A percentile compares a stretch with the other conserved stretches of the same genome.
These are phyloP conservation scores for Pandemis corylana DNA, from an alignment of 2,888 invertebrate species.

Conservation along the genomic window DNA sequence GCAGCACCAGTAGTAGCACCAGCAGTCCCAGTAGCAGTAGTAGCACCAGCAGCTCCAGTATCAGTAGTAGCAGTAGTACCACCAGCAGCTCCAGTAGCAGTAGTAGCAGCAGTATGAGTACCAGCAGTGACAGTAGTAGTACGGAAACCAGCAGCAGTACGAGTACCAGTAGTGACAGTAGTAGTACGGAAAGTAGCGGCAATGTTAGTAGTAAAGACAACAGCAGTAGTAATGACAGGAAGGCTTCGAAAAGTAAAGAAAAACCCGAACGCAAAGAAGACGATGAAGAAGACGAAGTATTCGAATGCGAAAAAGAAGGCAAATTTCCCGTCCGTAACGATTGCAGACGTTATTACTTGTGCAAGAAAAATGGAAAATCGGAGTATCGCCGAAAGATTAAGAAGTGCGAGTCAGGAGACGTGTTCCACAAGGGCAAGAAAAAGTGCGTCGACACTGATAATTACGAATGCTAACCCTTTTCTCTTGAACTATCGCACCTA, in stretches of 20 bases:
- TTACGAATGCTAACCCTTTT: constrained; percentile 55
- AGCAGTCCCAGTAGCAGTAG: background rate
- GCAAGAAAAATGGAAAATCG: constrained; percentile 61
- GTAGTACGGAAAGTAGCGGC: constrained; percentile 5
- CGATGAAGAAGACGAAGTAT: constrained; percentile 46
- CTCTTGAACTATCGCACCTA: background rate
- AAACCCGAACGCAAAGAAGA: constrained; percentile 25
- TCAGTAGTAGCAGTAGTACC: background rate
- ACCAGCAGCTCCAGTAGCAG: constrained; percentile 1
- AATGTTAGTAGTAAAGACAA: background rate
- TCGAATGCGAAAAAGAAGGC: constrained; percentile 67
- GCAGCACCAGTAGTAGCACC: background rate
- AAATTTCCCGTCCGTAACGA: constrained; percentile 67
- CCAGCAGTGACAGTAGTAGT: background rate
- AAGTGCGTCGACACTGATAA: constrained; percentile 69
- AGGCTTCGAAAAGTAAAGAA: constrained; percentile 42
- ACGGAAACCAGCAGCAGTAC: background rate
- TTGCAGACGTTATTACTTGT: constrained; percentile 77
- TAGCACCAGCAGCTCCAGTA: background rate
- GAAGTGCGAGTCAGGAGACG: constrained; percentile 72
- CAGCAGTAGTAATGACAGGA: constrained; percentile 3
- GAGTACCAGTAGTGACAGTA: constrained; percentile 2
- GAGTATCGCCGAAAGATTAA: constrained; percentile 65
- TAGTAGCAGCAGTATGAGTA: background rate
- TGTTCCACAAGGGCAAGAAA: constrained; percentile 70